Conservation (phyloP, 1,140 invertebrate genomes). For the Physella acuta region DNA sequence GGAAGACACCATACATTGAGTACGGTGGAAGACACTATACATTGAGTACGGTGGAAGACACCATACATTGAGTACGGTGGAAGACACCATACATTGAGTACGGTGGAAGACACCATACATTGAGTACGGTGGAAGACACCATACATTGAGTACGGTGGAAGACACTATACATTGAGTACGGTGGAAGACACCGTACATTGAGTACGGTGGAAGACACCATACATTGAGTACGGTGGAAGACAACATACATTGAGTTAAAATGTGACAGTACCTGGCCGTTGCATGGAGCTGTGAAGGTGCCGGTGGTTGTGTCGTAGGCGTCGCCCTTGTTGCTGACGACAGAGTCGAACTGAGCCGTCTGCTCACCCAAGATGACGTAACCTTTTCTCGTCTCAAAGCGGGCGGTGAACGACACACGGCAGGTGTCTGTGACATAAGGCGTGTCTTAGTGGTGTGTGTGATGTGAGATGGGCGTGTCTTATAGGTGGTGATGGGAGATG, state of each 20-base stretch:
- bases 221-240: not conserved
- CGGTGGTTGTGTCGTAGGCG: not conserved
- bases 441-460: too few species aligned
- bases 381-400: not conserved
- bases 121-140: not conserved
- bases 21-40: not conserved
- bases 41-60: not conserved
- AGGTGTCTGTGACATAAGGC: conserved; percentile 9
- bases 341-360: not conserved
- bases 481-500: too few species aligned
- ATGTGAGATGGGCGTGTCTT: too few species aligned
- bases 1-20: not conserved
- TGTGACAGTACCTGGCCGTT: not conserved
- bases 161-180: not conserved
- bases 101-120: not conserved
- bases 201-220: not conserved
- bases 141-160: not conserved
- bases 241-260: not conserved
- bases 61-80: not conserved
- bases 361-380: not conserved
- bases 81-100: not conserved
- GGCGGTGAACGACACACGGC: conserved; percentile 1
- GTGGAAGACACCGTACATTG: not conserved
- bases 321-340: conserved; percentile 17
- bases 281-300: conserved; percentile 10